These are phyloP conservation scores for Stichopus horrens DNA, from an alignment of 53 echinoderm and acorn worm species.

Conservation along the genomic window DNA sequence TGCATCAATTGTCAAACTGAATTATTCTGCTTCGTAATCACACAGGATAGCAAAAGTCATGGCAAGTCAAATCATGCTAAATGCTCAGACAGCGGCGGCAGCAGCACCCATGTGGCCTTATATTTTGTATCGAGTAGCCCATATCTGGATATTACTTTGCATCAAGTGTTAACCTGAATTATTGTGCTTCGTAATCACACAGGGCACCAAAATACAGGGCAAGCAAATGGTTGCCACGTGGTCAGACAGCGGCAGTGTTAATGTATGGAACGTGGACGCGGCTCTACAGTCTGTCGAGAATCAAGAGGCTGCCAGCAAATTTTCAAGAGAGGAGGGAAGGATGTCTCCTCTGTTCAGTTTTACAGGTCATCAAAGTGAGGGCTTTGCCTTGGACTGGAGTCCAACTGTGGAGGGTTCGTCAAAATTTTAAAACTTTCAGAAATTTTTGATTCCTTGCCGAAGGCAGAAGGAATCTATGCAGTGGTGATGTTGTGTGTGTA, in stretches of 20 bases:
- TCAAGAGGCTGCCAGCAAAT: slow-evolving; percentile 65
- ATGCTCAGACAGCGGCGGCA: too few species aligned
- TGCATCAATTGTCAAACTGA: too few species aligned
- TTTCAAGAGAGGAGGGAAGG: slow-evolving; percentile 59
- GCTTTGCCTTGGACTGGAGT: slow-evolving; percentile 95
- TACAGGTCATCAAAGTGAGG: slow-evolving; percentile 87
- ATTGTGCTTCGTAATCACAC: slow-evolving; percentile 24
- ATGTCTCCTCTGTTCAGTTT: slow-evolving; percentile 78
- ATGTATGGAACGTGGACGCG: slow-evolving; percentile 78
- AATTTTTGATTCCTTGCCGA: not conserved
- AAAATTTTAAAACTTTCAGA: not conserved
- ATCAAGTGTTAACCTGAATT: slow-evolving; percentile 25
- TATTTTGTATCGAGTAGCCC: too few species aligned
- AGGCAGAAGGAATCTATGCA: too few species aligned
- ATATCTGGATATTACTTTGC: too few species aligned
- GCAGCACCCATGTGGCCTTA: too few species aligned
- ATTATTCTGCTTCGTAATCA: too few species aligned
- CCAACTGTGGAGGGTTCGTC: slow-evolving; percentile 75
- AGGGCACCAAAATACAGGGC: slow-evolving; percentile 72
- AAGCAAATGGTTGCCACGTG: slow-evolving; percentile 87
- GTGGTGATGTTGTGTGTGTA: too few species aligned
- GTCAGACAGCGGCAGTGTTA: slow-evolving; percentile 82
- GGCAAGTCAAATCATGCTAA: too few species aligned
- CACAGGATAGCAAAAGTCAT: too few species aligned
- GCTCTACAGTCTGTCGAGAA: slow-evolving; percentile 72